Evolutionary conservation across 30 jellyfish, hydroid and myxozoan species (phyloP).

Genomic region (Catostylus mosaicus): DNA sequence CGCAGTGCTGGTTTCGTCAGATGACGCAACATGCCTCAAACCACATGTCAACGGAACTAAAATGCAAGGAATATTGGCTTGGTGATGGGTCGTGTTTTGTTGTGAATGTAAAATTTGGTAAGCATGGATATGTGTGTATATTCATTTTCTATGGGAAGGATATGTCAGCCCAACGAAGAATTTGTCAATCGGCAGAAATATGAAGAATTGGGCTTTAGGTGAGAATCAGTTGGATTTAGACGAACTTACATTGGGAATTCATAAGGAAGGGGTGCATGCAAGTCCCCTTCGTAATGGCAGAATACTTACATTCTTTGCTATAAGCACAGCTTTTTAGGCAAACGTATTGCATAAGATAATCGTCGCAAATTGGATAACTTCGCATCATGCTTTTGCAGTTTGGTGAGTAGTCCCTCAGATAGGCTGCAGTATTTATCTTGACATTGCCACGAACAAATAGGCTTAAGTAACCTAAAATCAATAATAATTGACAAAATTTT

Average conservation of each 20-base stretch:
- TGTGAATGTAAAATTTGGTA: too few relatives aligned
- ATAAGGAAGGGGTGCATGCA: not conserved
- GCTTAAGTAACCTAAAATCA: not conserved
- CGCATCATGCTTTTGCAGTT: slow-evolving; percentile 60
- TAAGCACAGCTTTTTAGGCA: slow-evolving; percentile 68
- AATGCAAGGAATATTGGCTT: not conserved
- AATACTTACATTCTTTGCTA: slow-evolving; percentile 49
- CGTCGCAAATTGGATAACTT: slow-evolving; percentile 62
- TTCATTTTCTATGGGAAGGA: too few relatives aligned
- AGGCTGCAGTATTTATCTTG: not conserved
- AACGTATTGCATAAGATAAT: slow-evolving; percentile 37
- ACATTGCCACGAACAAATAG: not conserved
- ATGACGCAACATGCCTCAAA: slow-evolving; percentile 19
- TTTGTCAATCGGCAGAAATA: too few relatives aligned
- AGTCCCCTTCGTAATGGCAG: not conserved
- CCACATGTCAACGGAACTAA: slow-evolving; percentile 56
- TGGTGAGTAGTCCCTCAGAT: slow-evolving; percentile 45
- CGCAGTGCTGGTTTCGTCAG: slow-evolving; percentile 7
- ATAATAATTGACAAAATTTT: too few relatives aligned
- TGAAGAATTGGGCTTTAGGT: too few relatives aligned
- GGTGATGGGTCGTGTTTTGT: too few relatives aligned
- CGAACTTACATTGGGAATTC: too few relatives aligned
- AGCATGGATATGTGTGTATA: too few relatives aligned
- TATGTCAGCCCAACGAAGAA: too few relatives aligned
- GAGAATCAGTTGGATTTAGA: too few relatives aligned